These are phyloP conservation scores for Mastacembelus armatus DNA, from an alignment of 2,797 vertebrate species.

Conservation along the genomic window DNA sequence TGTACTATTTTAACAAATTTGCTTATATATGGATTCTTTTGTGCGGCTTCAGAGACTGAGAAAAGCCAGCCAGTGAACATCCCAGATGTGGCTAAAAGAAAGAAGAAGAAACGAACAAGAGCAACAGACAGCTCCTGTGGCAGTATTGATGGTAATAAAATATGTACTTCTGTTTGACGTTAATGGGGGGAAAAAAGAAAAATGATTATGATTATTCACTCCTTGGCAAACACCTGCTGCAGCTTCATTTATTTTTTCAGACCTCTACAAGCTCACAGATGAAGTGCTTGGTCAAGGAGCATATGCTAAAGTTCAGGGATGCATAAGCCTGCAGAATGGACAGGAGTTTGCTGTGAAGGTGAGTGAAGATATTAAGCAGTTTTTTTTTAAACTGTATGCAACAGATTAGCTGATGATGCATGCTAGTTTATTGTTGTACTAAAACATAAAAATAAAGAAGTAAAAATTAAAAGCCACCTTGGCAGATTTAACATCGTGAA, in stretches of 20 bases:
- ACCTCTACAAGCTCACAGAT: conserved; percentile 92
- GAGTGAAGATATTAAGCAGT: conserved; percentile 18
- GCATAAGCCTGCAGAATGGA: conserved; percentile 91
- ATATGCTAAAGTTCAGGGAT: conserved; percentile 96
- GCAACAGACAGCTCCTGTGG: conserved; percentile 89
- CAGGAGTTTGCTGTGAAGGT: conserved; percentile 97
- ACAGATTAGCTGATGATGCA: not conserved
- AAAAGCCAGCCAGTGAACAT: conserved; percentile 91
- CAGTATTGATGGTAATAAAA: conserved; percentile 89
- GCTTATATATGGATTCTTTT: not conserved
- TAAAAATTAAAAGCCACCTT: not conserved
- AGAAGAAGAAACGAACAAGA: conserved; percentile 92
- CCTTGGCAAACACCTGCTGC: not conserved
- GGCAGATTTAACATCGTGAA: not conserved
- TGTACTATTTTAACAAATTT: conserved; percentile 1
- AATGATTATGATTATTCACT: not conserved
- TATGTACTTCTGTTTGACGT: not conserved
- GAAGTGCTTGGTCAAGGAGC: conserved; percentile 95
- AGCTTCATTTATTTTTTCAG: conserved; percentile 69
- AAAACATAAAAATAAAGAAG: not conserved
- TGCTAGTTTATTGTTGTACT: not conserved
- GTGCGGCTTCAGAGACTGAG: conserved; percentile 84
- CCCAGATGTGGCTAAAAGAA: conserved; percentile 87
- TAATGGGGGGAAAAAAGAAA: not conserved
- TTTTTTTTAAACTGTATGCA: not conserved